Percentiles rank a stretch among this genome's conserved stretches.
phyloP scores from a whole-genome alignment of 2,888 invertebrate genomes.

The Callimorpha dominula region DNA sequence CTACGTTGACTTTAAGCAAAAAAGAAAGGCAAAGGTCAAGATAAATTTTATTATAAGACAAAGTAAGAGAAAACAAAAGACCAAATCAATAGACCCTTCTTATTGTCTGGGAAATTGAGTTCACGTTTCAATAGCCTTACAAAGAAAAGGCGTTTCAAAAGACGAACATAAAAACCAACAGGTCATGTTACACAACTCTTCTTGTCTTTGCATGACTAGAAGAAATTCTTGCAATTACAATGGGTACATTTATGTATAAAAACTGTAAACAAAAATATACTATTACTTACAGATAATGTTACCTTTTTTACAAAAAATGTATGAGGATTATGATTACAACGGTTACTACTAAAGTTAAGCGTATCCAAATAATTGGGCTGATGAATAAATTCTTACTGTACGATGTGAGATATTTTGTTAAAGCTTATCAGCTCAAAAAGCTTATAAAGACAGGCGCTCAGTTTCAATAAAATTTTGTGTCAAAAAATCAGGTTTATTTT shows the following conservation, averaged over 20 bases:
- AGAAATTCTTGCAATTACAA: conserved; percentile 17
- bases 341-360: conserved; percentile 20
- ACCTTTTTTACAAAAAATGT: conserved; percentile 34
- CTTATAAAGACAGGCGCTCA: too few relatives aligned
- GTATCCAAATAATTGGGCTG: background rate
- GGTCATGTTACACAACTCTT: conserved; percentile 21
- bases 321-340: conserved; percentile 19
- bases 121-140: conserved; percentile 11
- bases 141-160: conserved; percentile 21
- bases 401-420: too few relatives aligned
- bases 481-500: too few relatives aligned
- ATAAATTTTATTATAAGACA: background rate
- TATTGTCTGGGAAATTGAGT: conserved; percentile 25
- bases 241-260: conserved; percentile 22
- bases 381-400: conserved; percentile 2
- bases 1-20: background rate
- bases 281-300: conserved; percentile 37
- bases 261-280: conserved; percentile 37
- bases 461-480: too few relatives aligned
- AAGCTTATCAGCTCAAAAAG: too few relatives aligned
- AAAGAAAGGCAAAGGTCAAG: background rate
- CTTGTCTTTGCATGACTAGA: conserved; percentile 16
- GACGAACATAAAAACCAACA: conserved; percentile 9
- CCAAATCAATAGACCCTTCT: conserved; percentile 25
- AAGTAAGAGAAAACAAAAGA: conserved; percentile 10